These are phyloP conservation scores for Drosophila recens DNA, from an alignment of 2,888 invertebrate species.

Conservation along the genomic window DNA sequence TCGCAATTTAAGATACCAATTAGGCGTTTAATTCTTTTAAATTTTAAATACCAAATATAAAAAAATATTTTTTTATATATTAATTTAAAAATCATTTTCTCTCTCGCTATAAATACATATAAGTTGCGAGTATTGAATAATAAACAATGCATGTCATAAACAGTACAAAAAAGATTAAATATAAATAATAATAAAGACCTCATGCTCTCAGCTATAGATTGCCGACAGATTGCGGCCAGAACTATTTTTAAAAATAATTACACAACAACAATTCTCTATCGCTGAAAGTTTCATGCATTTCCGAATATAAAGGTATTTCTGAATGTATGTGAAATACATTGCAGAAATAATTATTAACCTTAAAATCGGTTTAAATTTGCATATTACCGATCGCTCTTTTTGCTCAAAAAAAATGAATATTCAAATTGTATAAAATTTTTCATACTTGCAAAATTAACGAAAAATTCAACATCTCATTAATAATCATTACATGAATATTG, in stretches of 20 bases:
- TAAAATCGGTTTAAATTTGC: background rate
- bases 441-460: no score
- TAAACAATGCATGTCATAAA: background rate
- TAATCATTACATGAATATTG: background rate
- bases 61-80: background rate
- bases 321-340: background rate
- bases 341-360: background rate
- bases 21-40: background rate
- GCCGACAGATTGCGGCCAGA: no score
- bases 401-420: no score
- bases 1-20: slow-evolving; percentile 7
- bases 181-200: no score
- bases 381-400: no score
- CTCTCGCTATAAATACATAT: background rate
- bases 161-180: no score
- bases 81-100: background rate
- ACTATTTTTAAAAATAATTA: no score
- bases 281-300: background rate
- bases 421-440: no score
- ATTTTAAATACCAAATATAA: background rate
- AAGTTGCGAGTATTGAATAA: background rate
- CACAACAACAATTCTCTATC: background rate
- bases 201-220: no score
- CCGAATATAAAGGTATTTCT: background rate
- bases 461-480: no score